Percentiles rank a stretch among this genome's conserved stretches.
phyloP scores from a whole-genome alignment of 2,797 vertebrate species.

The Coracias cyanogaster region DNA sequence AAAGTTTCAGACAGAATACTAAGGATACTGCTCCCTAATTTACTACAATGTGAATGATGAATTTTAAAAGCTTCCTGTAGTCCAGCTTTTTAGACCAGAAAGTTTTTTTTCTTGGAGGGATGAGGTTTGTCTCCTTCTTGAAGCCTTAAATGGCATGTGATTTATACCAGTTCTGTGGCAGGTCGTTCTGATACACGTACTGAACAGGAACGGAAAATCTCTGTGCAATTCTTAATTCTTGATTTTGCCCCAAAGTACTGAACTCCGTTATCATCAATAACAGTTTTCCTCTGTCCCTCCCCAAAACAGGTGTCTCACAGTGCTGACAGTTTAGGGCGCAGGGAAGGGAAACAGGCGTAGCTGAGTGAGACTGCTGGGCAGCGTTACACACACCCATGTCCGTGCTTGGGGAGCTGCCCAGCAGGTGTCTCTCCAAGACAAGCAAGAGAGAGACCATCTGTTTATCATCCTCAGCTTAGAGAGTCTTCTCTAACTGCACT shows the following conservation, averaged over 20 bases:
- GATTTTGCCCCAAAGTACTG: neutral
- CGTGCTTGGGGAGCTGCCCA: neutral
- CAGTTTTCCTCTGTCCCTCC: neutral
- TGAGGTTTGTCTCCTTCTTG: neutral
- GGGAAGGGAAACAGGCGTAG: neutral
- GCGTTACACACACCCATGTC: neutral
- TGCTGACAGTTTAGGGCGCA: neutral
- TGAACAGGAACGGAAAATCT: neutral
- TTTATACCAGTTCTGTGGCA: neutral
- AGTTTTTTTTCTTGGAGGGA: neutral
- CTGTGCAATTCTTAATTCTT: neutral
- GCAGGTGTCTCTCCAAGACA: conserved; percentile 40
- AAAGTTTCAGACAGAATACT: neutral
- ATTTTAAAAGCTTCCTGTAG: neutral
- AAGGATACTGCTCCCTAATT: neutral
- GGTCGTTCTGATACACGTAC: neutral
- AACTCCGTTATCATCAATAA: neutral
- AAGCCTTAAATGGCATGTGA: neutral
- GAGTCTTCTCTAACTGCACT: neutral
- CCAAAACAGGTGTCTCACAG: neutral
- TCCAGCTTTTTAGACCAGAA: neutral
- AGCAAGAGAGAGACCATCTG: accelerated
- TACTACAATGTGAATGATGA: neutral
- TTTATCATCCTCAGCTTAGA: accelerated
- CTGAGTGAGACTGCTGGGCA: neutral